phyloP scores from a whole-genome alignment of 2,797 vertebrate genomes.

The Uromys caudimaculatus region DNA sequence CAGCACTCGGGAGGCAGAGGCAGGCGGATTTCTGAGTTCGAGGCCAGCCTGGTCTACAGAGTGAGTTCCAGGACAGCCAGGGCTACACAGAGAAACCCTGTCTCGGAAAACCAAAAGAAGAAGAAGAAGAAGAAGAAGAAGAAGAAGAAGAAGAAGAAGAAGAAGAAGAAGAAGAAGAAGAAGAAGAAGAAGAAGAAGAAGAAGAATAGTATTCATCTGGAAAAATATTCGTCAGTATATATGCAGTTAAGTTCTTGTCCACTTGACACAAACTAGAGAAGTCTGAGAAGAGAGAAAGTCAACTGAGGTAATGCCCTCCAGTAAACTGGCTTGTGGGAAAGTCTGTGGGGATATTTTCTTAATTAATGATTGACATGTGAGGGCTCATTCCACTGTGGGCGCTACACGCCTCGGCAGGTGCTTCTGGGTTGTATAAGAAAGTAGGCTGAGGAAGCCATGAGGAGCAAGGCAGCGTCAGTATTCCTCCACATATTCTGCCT shows the following conservation, averaged over 20 bases:
- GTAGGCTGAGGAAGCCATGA: background rate
- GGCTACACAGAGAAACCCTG: too few relatives aligned
- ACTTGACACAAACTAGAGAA: background rate
- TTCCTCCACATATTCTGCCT: background rate
- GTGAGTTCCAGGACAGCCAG: too few relatives aligned
- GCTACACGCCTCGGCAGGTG: background rate
- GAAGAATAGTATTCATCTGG: background rate
- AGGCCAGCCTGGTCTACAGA: too few relatives aligned
- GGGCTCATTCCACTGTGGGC: background rate
- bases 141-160: too few relatives aligned
- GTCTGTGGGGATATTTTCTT: background rate
- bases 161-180: too few relatives aligned
- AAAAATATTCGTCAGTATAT: background rate
- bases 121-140: too few relatives aligned
- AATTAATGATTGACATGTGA: background rate
- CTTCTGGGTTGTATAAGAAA: background rate
- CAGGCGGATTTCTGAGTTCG: too few relatives aligned
- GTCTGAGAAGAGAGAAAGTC: background rate
- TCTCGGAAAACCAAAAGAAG: too few relatives aligned
- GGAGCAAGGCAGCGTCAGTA: background rate
- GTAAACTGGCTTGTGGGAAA: background rate
- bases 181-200: too few relatives aligned
- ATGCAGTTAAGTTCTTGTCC: background rate
- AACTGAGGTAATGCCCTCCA: background rate
- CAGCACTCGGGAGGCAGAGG: too few relatives aligned